Conservation (phyloP, 2,797 vertebrate genomes). For the Falco novaeseelandiae region DNA sequence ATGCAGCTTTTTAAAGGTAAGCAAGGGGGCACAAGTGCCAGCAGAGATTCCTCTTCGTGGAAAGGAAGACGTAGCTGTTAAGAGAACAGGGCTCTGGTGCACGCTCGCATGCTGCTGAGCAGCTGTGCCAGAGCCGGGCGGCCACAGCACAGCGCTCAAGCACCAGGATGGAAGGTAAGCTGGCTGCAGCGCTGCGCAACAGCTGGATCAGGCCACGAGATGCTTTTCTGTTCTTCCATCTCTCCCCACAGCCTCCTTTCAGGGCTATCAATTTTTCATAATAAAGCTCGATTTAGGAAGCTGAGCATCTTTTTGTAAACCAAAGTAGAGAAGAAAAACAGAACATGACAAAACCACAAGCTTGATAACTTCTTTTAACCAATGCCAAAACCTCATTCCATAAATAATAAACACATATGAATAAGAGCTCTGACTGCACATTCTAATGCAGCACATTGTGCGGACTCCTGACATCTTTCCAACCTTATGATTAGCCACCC, state of each 20-base stretch:
- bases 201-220: background rate
- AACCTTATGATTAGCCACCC: conserved; percentile 47
- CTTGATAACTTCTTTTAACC: conserved; percentile 38
- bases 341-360: conserved; percentile 46
- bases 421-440: conserved; percentile 8
- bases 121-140: background rate
- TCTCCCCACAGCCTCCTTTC: background rate
- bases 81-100: background rate
- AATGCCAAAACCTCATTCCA: conserved; percentile 41
- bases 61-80: background rate
- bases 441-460: background rate
- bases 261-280: conserved; percentile 52
- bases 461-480: conserved; percentile 33
- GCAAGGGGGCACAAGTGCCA: background rate
- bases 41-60: background rate
- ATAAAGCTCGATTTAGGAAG: conserved; percentile 49
- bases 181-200: background rate
- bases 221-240: background rate
- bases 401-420: conserved; percentile 52
- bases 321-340: conserved; percentile 27
- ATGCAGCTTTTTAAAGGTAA: background rate
- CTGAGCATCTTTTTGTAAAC: conserved; percentile 26
- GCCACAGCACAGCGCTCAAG: accelerated
- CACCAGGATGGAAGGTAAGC: background rate
- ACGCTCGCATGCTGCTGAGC: background rate